Evolutionary conservation across 2,888 invertebrate species (phyloP).

Genomic region (Rhagonycha fulva): DNA sequence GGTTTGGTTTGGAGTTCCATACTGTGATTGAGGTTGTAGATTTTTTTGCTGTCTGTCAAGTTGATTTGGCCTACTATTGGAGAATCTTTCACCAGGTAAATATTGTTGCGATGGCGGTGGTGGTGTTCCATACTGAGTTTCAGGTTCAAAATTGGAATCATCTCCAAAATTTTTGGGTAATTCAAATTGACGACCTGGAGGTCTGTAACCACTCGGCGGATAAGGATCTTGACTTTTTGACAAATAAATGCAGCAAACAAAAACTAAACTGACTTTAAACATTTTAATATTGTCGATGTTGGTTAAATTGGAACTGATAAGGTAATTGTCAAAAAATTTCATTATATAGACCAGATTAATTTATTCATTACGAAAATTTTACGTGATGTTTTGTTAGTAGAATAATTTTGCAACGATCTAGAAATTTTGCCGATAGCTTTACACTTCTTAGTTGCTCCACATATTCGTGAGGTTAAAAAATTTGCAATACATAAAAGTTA

Average conservation of each 20-base stretch:
- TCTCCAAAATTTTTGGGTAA: conserved; percentile 7
- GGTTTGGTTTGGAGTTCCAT: background rate
- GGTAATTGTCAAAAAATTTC: background rate
- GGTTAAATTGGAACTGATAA: background rate
- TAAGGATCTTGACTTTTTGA: conserved; percentile 10
- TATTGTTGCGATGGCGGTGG: conserved; percentile 4
- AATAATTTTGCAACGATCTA: background rate
- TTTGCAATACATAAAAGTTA: background rate
- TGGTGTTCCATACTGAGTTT: conserved; percentile 5
- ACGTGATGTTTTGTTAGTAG: background rate
- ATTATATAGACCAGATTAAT: background rate
- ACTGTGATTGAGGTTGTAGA: background rate
- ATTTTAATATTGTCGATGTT: background rate
- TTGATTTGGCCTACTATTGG: background rate
- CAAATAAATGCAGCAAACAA: background rate
- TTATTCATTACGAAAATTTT: background rate
- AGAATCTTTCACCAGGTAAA: background rate
- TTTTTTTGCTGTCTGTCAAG: background rate
- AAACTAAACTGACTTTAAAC: background rate
- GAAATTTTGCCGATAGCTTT: background rate
- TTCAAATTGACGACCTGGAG: conserved; percentile 23
- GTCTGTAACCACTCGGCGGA: conserved; percentile 25
- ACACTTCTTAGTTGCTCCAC: background rate
- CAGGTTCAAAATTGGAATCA: background rate
- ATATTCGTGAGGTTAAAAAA: background rate